Evolutionary conservation across 2,797 vertebrate genomes (phyloP), one percentile per base, ranked within the genome.

Genomic region (Aplochiton taeniatus): DNA sequence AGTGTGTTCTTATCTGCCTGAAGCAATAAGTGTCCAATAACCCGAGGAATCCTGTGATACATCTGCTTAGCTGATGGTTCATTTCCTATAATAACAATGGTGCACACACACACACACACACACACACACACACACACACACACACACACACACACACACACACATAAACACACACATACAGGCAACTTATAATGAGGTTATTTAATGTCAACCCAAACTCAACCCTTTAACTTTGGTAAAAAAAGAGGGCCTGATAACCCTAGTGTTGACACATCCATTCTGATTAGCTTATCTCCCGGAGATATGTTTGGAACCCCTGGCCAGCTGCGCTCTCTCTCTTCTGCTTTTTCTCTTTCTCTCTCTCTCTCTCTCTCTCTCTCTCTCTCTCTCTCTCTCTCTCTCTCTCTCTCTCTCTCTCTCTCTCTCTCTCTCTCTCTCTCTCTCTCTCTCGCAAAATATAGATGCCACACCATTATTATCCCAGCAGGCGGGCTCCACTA

Each of bases 401-500:
- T 31, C 6, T 2, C 31, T 3, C 31, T 3, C 31, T 3, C 31
- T 3, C 31, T 3, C 2, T 3, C 3, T 10, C 58, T 31, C 31
- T 31, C 31, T 31, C 31, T 31, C 31, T 6, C 31, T 31, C 31
- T 31, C 31, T 31, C 6, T 2, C 31, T 3, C 31, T 3, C 31
- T 3, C 31, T 3, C 31, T 3, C 2, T 3, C 3, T 10, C 58
- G 75, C 83, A 88, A 88, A 88, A 87, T 87, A 83, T 88, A 88
- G 82, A 56, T 49, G 11, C 64, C 70, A 77, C 76, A 59, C 73
- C 83, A 83, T 87, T 83, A 81, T 86, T 84, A 87, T 85, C 83
- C 77, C 86, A 82, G 85, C 82, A 79, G 81, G 83, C 80, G 79
- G 19, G 52, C 78, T 76, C 76, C 81, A 85, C 85, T 88, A 88